phyloP scores from a whole-genome alignment of 2,888 invertebrate genomes.

The Argyra leucocephala region DNA sequence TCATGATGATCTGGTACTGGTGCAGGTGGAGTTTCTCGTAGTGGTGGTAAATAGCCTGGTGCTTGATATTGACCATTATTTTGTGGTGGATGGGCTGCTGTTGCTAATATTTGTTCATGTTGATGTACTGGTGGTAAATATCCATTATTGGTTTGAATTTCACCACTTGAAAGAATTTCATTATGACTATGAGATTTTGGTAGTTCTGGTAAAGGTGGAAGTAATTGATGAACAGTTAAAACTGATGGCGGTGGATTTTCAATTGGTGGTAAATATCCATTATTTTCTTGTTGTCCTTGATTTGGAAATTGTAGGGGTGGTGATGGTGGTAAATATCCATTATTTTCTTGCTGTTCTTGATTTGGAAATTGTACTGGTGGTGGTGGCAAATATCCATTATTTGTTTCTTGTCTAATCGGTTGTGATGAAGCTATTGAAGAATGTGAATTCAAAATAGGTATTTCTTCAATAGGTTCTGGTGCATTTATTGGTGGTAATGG shows the following conservation, averaged over 20 bases:
- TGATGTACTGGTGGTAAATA: constrained; percentile 1
- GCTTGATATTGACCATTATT: neutral
- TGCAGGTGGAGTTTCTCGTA: neutral
- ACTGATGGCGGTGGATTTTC: neutral
- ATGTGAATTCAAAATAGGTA: neutral
- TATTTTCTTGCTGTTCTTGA: neutral
- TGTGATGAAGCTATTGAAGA: neutral
- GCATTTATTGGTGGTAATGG: neutral
- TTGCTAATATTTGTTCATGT: neutral
- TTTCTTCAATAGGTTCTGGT: neutral
- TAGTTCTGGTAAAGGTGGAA: neutral
- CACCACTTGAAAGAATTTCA: neutral
- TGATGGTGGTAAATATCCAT: neutral
- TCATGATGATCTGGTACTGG: neutral
- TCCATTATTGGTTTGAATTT: constrained; percentile 7
- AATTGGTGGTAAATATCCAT: neutral
- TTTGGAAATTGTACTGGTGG: neutral
- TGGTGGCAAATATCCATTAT: neutral
- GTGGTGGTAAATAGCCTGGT: neutral
- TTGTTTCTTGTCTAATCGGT: neutral
- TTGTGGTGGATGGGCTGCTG: neutral
- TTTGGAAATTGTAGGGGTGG: neutral
- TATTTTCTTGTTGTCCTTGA: neutral
- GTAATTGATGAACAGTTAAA: neutral
- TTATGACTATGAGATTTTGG: neutral